Base-by-base conservation (phyloP, 1,140 invertebrate species). In the Goniozus legneri region DNA sequence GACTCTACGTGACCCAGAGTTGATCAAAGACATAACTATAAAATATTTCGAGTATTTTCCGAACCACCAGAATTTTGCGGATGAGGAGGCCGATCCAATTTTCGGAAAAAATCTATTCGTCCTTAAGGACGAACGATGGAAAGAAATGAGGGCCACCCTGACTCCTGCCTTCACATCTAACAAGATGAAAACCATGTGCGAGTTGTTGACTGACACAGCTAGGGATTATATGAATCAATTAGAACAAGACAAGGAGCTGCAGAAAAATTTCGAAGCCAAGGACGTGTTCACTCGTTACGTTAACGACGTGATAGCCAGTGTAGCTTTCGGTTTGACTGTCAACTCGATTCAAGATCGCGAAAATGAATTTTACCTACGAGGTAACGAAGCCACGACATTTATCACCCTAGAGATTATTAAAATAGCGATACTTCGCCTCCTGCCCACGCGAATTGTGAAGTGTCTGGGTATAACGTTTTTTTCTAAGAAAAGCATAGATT, bases 1-100 rank as follows among this genome's bases (percentile, higher is more conserved):
- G 3, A 21, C 77, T 0, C 6, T 79, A 0, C 52, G 60, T 4
- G 84, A 86, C 61, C 79, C 79, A 0, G 80, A 85, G 16, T 19
- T 84, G 3, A 80, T 86, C 6, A 83, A 79, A 50, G 65, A 70
- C 27, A 72, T 86, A 2, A 69, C 75, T 0, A 70, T 86, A 0
- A 85, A 84, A 57, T 79, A 84, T 45, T 87, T 87, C 48, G 80
- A 86, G 2, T 59, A 81, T 56, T 87, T 86, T 47, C 62, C 75
- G 0, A 78, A 86, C 51, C 80, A 83, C 33, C 64, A 64, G 3
- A 48, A 51, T 2, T 52, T 62, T 33, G 22, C 56, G 12, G 42
- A 44, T 10, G 67, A 68, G 20, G 41, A 42, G 0, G 27, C 50
- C 8, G 67, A 77, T 30, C 65, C 72, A 16, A 42, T 77, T 0